Percentiles rank a stretch among this genome's conserved stretches.
Evolutionary conservation across 2,113 vertebrate species (phyloP).

Genomic region (Actenoides hombroni): DNA sequence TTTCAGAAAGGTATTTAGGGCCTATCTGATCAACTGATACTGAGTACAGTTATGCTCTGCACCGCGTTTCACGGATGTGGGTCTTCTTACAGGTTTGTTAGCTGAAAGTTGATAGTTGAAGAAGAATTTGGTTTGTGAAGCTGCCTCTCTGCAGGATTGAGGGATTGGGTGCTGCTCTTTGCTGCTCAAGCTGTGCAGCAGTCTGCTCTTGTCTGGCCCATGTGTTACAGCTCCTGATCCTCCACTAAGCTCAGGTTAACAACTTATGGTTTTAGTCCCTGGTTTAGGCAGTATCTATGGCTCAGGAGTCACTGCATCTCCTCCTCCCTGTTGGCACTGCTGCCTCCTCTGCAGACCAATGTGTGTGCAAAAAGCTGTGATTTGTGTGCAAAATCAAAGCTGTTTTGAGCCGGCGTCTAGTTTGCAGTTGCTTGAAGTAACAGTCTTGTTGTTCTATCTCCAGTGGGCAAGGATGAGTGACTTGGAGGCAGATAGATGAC

Average conservation of each 20-base stretch:
- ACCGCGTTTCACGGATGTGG: not conserved
- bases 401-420: not conserved
- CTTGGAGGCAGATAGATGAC: conserved; percentile 44
- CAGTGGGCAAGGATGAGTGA: conserved; percentile 12
- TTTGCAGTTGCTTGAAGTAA: not conserved
- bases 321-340: not conserved
- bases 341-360: not conserved
- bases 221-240: not conserved
- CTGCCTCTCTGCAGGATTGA: not conserved
- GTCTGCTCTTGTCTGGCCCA: not conserved
- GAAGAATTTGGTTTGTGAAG: not conserved
- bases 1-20: not conserved
- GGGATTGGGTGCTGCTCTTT: not conserved
- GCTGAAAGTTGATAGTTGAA: not conserved
- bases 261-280: not conserved
- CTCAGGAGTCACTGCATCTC: not conserved
- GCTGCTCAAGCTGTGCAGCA: not conserved
- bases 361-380: not conserved
- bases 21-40: not conserved
- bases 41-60: not conserved
- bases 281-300: not conserved
- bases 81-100: not conserved
- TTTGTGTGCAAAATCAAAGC: not conserved
- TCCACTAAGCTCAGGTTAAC: not conserved
- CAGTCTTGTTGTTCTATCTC: not conserved